Evolutionary conservation across 1,140 invertebrate species (phyloP).

Genomic region (Drosophila nikananu): DNA sequence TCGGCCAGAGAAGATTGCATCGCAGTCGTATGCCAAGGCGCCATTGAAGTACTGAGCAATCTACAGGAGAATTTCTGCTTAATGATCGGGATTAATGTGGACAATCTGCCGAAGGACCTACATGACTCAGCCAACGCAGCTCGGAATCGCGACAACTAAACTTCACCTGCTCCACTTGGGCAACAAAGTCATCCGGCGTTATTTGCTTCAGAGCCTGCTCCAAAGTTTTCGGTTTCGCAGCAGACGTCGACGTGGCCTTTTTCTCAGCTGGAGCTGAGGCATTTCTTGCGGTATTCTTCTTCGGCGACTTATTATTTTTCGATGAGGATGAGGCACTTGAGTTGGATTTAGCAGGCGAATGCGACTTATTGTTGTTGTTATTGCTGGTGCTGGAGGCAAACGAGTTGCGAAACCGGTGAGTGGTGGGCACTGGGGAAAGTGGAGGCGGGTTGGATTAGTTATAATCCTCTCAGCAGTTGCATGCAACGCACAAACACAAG

Average conservation of each 20-base stretch:
- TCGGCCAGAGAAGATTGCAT: constrained; percentile 76
- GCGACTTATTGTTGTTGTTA: constrained; percentile 80
- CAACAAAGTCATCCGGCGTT: constrained; percentile 66
- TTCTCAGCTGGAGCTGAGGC: constrained; percentile 10
- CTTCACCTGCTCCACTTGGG: constrained; percentile 70
- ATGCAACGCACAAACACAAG: constrained; percentile 2
- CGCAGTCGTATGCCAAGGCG: constrained; percentile 64
- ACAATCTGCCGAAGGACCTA: constrained; percentile 15
- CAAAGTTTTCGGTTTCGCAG: constrained; percentile 87
- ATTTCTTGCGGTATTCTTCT: constrained; percentile 38
- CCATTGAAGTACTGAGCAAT: constrained; percentile 68
- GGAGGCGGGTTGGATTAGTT: constrained; percentile 13
- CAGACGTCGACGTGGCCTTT: constrained; percentile 39
- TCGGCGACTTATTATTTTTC: constrained; percentile 85
- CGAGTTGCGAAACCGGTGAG: constrained; percentile 67
- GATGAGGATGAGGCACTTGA: constrained; percentile 51
- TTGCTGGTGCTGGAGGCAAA: constrained; percentile 61
- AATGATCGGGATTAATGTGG: too few species aligned
- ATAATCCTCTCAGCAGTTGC: constrained; percentile 10
- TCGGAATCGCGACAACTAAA: constrained; percentile 68
- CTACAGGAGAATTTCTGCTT: constrained; percentile 2
- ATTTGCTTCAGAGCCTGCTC: constrained; percentile 87
- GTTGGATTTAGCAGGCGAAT: constrained; percentile 82
- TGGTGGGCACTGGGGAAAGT: constrained; percentile 57
- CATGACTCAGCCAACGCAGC: constrained; percentile 75